Percentiles rank a stretch among this genome's conserved stretches.
These are phyloP conservation scores for Calliphora vomitoria DNA, from an alignment of 2,888 invertebrate species.

Conservation along the genomic window DNA sequence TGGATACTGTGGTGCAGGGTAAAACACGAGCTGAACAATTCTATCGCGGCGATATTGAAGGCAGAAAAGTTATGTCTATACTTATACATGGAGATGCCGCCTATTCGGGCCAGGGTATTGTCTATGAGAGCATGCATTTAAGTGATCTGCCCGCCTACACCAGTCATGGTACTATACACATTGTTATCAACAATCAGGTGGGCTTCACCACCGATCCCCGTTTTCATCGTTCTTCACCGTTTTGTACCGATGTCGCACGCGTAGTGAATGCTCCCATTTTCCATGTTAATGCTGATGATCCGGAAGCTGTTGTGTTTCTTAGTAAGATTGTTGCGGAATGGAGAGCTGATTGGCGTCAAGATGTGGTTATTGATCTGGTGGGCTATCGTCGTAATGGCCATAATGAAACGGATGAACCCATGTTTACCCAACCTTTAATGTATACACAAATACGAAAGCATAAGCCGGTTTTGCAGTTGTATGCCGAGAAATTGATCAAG, in stretches of 20 bases:
- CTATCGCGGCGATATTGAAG: constrained; percentile 90
- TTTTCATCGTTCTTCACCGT: constrained; percentile 93
- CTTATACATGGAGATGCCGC: constrained; percentile 90
- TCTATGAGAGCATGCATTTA: constrained; percentile 88
- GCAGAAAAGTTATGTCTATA: constrained; percentile 88
- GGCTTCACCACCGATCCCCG: constrained; percentile 97
- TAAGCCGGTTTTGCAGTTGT: constrained; percentile 88
- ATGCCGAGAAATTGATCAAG: constrained; percentile 89
- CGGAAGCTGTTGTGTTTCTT: constrained; percentile 96
- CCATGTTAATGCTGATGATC: constrained; percentile 97
- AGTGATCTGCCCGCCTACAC: constrained; percentile 88
- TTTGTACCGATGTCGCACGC: constrained; percentile 95
- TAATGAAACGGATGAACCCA: constrained; percentile 97
- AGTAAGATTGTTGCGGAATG: constrained; percentile 95
- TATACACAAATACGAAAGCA: constrained; percentile 92
- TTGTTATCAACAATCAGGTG: constrained; percentile 91
- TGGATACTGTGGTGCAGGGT: constrained; percentile 94
- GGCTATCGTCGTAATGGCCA: constrained; percentile 95
- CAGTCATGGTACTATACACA: constrained; percentile 88
- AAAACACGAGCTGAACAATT: constrained; percentile 95
- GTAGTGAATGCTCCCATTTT: constrained; percentile 96
- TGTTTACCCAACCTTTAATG: constrained; percentile 97
- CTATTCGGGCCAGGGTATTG: constrained; percentile 88
- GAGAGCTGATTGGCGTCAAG: constrained; percentile 93
- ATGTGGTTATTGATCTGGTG: constrained; percentile 93